Evolutionary conservation across 2,797 vertebrate species (phyloP), one percentile per base, ranked within the genome.

Genomic region (Tapera naevia): DNA sequence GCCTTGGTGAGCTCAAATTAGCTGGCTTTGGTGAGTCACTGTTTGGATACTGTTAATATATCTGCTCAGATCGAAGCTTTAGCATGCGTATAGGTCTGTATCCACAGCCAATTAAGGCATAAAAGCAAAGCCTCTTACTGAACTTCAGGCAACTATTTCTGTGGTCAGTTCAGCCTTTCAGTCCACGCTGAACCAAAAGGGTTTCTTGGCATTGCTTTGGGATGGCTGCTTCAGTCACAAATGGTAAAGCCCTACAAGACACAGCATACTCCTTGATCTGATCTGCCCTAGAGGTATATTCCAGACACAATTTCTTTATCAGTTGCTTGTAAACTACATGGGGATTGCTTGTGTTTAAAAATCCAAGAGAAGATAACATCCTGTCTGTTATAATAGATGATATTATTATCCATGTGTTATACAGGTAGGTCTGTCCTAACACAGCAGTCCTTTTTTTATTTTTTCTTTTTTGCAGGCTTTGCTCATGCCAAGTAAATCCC

Each of bases 1-100:
- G 98, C 98, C 97, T 98, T 35, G 98, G 99, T 93, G 99, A 99
- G 86, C 99, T 99, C 94, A 99, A 99, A 95, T 98, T 99, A 93
- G 98, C 98, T 0, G 98, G 99, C 97, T 99, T 99, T 27, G 98
- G 99, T 99, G 94, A 98, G 98, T 92, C 45, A 58, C 88, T 71
- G 27, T 84, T 90, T 94, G 72, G 71, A 79, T 72, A 17, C 86
- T 85, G 70, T 80, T 91, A 62, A 64, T 45, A 1, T 24, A 66
- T 91, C 70, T 91, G 60, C 51, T 80, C 56, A 95, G 58, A 97
- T 45, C 37, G 30, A 82, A 53, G 61, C 67, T 95, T 95, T 86
- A 95, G 84, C 78, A 27, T 58, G 69, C n/a, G 10, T 53, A 66
- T 72, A 88, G 86, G 78, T 93, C 75, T 82, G 22, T 76, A 92